phyloP scores from a whole-genome alignment of 2,113 vertebrate genomes.

The Brachyhypopomus gauderio region DNA sequence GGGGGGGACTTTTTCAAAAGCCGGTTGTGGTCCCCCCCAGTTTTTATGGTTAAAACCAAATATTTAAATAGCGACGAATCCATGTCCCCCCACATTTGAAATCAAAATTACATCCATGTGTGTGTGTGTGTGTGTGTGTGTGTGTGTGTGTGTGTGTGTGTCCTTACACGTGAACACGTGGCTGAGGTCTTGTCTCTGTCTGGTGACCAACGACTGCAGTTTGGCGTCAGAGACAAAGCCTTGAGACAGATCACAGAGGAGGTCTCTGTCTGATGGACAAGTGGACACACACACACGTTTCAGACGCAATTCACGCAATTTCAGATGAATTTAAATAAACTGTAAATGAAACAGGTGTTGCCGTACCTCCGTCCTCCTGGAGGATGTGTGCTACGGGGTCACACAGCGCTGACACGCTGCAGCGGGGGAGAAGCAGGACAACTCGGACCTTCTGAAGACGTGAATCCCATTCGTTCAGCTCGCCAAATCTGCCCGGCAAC shows the following conservation, averaged over 20 bases:
- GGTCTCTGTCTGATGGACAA: slow-evolving; percentile 76
- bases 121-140: too few relatives aligned
- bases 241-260: slow-evolving; percentile 80
- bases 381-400: slow-evolving; percentile 86
- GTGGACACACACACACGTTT: background rate
- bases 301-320: too few relatives aligned
- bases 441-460: slow-evolving; percentile 79
- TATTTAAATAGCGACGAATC: too few relatives aligned
- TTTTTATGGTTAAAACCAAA: too few relatives aligned
- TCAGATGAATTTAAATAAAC: slow-evolving; percentile 34
- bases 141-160: background rate
- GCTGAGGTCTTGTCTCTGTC: slow-evolving; percentile 77
- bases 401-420: slow-evolving; percentile 82
- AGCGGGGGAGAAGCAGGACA: slow-evolving; percentile 83
- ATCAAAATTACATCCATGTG: too few relatives aligned
- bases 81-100: too few relatives aligned
- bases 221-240: slow-evolving; percentile 80
- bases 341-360: background rate
- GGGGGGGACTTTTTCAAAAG: too few relatives aligned
- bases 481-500: slow-evolving; percentile 76
- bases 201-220: slow-evolving; percentile 71
- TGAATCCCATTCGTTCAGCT: slow-evolving; percentile 72
- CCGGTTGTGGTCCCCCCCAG: too few relatives aligned
- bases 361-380: slow-evolving; percentile 83
- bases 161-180: slow-evolving; percentile 85